A percentile compares a stretch with the other conserved stretches of the same genome.
Conservation (phyloP, 2,797 vertebrate genomes). For the Silurus lanzhouensis region DNA sequence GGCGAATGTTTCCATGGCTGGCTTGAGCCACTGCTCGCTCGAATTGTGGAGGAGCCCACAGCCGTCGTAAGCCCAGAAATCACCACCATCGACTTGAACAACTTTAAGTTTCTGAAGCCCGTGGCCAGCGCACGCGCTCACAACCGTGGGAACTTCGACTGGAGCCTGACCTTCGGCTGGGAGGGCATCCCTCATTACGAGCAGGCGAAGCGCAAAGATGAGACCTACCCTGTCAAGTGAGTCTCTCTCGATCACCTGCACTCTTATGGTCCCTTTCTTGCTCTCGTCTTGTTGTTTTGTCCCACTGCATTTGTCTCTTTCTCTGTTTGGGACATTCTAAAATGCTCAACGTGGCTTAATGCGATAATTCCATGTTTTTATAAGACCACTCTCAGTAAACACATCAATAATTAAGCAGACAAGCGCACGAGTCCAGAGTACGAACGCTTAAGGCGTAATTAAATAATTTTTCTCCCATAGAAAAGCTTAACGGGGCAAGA, state of each 20-base stretch:
- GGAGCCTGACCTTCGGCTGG: conserved; percentile 93
- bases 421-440: too few species aligned
- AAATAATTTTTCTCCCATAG: too few species aligned
- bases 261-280: neutral
- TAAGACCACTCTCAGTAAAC: too few species aligned
- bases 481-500: too few species aligned
- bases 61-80: conserved; percentile 95
- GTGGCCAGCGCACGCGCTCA: conserved; percentile 73
- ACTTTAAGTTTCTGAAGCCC: conserved; percentile 85
- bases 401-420: too few species aligned
- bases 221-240: conserved; percentile 95
- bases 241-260: conserved; percentile 29
- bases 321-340: neutral
- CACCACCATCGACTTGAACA: conserved; percentile 86
- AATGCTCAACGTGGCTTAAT: too few species aligned
- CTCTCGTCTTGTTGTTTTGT: neutral
- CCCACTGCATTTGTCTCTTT: neutral
- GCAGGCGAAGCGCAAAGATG: conserved; percentile 83
- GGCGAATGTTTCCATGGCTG: conserved; percentile 95
- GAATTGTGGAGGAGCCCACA: conserved; percentile 87
- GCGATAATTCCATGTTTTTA: too few species aligned
- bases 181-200: conserved; percentile 80
- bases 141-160: conserved; percentile 95
- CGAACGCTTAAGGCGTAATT: too few species aligned
- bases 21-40: conserved; percentile 89